Evolutionary conservation across 2,888 invertebrate genomes (phyloP).

Genomic region (Glomeris marginata): DNA sequence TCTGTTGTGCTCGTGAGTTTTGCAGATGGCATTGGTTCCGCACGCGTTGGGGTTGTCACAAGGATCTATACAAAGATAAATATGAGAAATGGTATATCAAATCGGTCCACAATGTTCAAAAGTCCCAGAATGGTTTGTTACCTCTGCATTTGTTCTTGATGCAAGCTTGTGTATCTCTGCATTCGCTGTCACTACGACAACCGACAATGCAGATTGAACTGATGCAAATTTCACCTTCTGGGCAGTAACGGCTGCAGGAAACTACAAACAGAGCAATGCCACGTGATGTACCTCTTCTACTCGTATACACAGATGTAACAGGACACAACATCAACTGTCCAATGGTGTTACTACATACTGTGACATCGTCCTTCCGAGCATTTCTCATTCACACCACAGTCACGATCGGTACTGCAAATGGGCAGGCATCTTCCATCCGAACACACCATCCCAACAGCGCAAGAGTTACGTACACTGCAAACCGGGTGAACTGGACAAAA

Average conservation of each 20-base stretch:
- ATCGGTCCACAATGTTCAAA: neutral
- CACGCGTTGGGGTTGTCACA: slow-evolving; percentile 65
- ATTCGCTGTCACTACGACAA: slow-evolving; percentile 63
- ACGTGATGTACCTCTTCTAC: too few relatives aligned
- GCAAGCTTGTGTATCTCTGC: slow-evolving; percentile 59
- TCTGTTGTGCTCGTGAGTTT: slow-evolving; percentile 59
- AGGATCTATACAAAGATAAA: slow-evolving; percentile 39
- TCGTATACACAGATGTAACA: too few relatives aligned
- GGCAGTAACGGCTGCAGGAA: slow-evolving; percentile 38
- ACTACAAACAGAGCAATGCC: too few relatives aligned
- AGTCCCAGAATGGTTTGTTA: neutral
- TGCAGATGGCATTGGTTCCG: slow-evolving; percentile 56
- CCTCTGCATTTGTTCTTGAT: slow-evolving; percentile 26
- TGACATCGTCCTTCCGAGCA: slow-evolving; percentile 67
- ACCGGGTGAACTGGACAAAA: slow-evolving; percentile 11
- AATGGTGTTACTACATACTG: slow-evolving; percentile 40
- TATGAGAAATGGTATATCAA: neutral
- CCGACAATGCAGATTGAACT: slow-evolving; percentile 64
- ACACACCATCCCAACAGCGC: slow-evolving; percentile 55
- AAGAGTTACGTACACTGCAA: slow-evolving; percentile 9
- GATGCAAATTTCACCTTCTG: slow-evolving; percentile 67
- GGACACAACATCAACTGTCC: too few relatives aligned
- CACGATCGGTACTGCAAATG: slow-evolving; percentile 54
- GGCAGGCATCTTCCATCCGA: slow-evolving; percentile 69
- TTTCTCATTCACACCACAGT: slow-evolving; percentile 79